Evolutionary conservation across 2,888 invertebrate species (phyloP).

Genomic region (Diplolepis rosae): DNA sequence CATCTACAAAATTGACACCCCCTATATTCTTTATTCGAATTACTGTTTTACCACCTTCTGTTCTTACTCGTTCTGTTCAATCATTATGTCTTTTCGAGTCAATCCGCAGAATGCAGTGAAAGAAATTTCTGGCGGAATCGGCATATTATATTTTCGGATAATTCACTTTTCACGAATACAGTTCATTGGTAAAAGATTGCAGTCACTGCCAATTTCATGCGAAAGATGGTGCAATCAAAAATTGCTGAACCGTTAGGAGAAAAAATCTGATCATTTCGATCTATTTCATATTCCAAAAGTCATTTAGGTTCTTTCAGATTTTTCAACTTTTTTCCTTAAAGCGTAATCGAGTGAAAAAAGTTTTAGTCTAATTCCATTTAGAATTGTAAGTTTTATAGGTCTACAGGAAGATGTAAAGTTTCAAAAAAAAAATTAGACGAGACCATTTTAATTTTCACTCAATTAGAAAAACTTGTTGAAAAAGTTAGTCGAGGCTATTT

Average conservation of each 20-base stretch:
- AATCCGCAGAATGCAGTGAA: constrained; percentile 26
- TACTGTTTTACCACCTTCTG: constrained; percentile 26
- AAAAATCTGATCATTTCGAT: constrained; percentile 3
- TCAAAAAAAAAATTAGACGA: too few species aligned
- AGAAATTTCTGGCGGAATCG: constrained; percentile 6
- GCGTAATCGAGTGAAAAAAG: not conserved
- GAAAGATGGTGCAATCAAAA: not conserved
- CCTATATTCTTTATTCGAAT: constrained; percentile 27
- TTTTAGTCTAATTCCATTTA: not conserved
- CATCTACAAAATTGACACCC: constrained; percentile 17
- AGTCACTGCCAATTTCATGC: constrained; percentile 12
- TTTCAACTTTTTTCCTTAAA: not conserved
- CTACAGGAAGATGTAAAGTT: too few species aligned
- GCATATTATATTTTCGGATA: constrained; percentile 24
- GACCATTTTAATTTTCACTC: too few species aligned
- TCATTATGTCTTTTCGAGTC: constrained; percentile 23
- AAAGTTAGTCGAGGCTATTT: too few species aligned
- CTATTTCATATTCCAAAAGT: not conserved
- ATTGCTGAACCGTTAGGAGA: not conserved
- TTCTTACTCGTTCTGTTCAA: constrained; percentile 26
- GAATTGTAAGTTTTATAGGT: too few species aligned
- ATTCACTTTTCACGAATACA: constrained; percentile 10
- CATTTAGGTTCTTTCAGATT: not conserved
- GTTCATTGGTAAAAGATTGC: constrained; percentile 17
- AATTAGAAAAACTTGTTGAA: too few species aligned